Evolutionary conservation across 2,113 vertebrate species (phyloP), one percentile per base, ranked within the genome.

Genomic region (Cichladusa arquata): DNA sequence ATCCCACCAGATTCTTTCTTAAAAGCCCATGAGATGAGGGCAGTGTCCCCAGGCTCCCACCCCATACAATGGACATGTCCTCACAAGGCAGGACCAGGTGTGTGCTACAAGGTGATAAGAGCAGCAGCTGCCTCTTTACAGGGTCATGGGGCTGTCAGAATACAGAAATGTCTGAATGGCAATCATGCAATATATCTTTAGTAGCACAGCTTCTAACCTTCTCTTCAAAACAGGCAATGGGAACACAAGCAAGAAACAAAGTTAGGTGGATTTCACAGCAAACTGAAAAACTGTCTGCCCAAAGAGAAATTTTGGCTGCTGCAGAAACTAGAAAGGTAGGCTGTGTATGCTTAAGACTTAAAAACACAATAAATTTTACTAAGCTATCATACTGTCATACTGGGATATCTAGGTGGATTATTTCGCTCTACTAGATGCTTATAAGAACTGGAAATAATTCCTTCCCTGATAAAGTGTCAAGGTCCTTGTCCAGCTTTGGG

Each of bases 21-120:
- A 54, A 81, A 20, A 22, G 13, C 15, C 5, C 22, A 29, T n/a
- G 3, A 40, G 42, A 66, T 12, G 12, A 5, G 7, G 19, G 14
- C 36, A 66, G 10, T 6, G 25, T 24, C 26, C 5, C 9, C 19
- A 69, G 0, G 6, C 38, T 78, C 11, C 25, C 19, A 71, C 4
- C 4, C 58, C 47, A 19, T 2, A 48, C 1, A 1, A 11, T 2
- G 23, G 29, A 1, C 19, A 19, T 6, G 7, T 34, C 22, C 67
- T 12, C 9, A 5, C 38, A 17, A 54, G 25, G 23, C 29, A 74
- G 12, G 38, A 38, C 34, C 22, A 20, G 0, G 0, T 19, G 12
- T 8, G 9, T 40, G 31, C 3, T 23, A 8, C 42, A 54, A 54
- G n/a, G 12, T 65, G 40, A 28, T 25, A 51, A 13, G 40, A 66